Evolutionary conservation across 2,113 vertebrate species (phyloP).

Genomic region (Anoplopoma fimbria): DNA sequence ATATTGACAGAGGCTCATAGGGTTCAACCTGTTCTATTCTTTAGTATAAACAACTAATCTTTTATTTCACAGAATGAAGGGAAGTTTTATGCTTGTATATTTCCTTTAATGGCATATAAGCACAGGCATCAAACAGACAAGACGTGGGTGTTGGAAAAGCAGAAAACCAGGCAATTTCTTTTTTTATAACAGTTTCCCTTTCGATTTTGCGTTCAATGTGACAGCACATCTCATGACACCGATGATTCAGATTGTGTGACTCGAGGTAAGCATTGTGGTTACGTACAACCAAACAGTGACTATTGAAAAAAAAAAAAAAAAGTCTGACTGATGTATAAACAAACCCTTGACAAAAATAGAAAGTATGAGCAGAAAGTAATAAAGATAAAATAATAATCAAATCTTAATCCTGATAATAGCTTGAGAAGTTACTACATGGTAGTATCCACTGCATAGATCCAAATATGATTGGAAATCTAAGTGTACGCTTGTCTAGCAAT

Average conservation of each 20-base stretch:
- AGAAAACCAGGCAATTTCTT: neutral
- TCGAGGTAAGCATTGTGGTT: neutral
- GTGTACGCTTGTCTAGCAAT: neutral
- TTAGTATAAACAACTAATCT: too few relatives aligned
- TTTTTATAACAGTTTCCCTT: constrained; percentile 38
- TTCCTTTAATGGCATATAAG: neutral
- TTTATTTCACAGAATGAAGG: neutral
- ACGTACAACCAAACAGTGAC: neutral
- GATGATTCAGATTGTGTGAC: neutral
- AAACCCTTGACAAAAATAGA: neutral
- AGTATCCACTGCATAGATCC: neutral
- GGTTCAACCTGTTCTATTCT: neutral
- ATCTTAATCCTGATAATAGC: neutral
- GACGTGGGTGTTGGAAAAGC: neutral
- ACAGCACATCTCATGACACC: constrained; percentile 48
- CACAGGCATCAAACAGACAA: neutral
- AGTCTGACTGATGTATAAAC: neutral
- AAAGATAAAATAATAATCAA: neutral
- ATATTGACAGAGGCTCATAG: neutral
- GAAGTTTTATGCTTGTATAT: neutral
- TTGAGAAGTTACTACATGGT: neutral
- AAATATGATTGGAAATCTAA: neutral
- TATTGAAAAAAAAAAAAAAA: neutral
- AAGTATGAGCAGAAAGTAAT: neutral
- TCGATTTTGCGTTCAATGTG: constrained; percentile 10